phyloP scores from a whole-genome alignment of 2,888 invertebrate species.

The Eupithecia insigniata region DNA sequence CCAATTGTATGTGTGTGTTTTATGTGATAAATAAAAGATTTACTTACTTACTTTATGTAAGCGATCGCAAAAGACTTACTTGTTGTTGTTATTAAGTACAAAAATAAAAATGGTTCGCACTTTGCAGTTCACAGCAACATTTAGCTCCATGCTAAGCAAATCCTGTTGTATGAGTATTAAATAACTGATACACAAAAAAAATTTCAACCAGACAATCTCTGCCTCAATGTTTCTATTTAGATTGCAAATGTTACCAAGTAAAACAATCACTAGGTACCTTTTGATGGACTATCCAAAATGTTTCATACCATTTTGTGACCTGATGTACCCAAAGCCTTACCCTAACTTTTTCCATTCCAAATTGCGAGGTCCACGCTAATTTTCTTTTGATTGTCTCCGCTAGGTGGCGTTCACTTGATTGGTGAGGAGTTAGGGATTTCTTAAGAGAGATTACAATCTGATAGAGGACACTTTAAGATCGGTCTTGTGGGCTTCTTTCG shows the following conservation, averaged over 20 bases:
- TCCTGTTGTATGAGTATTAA: too few species aligned
- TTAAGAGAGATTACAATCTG: constrained; percentile 20
- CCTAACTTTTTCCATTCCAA: constrained; percentile 72
- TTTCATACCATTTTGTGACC: background rate
- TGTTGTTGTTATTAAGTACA: too few species aligned
- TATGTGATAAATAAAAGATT: too few species aligned
- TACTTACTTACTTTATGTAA: too few species aligned
- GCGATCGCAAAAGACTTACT: too few species aligned
- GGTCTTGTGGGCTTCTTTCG: background rate
- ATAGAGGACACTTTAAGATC: constrained; percentile 7
- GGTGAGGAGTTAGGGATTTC: constrained; percentile 47
- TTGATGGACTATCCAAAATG: too few species aligned
- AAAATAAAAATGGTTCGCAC: too few species aligned
- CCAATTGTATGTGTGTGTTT: too few species aligned
- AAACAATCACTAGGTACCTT: background rate
- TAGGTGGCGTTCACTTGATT: constrained; percentile 59
- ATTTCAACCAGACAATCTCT: background rate
- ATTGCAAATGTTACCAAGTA: background rate
- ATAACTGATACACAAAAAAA: too few species aligned
- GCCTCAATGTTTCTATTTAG: background rate
- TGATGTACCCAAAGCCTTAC: constrained; percentile 38
- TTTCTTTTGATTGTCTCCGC: constrained; percentile 69
- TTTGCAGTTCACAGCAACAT: too few species aligned
- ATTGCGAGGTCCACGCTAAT: constrained; percentile 64
- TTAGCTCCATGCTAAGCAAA: too few species aligned